Evolutionary conservation across 2,888 invertebrate species (phyloP).

Genomic region (Trypoxylon attenuatum): DNA sequence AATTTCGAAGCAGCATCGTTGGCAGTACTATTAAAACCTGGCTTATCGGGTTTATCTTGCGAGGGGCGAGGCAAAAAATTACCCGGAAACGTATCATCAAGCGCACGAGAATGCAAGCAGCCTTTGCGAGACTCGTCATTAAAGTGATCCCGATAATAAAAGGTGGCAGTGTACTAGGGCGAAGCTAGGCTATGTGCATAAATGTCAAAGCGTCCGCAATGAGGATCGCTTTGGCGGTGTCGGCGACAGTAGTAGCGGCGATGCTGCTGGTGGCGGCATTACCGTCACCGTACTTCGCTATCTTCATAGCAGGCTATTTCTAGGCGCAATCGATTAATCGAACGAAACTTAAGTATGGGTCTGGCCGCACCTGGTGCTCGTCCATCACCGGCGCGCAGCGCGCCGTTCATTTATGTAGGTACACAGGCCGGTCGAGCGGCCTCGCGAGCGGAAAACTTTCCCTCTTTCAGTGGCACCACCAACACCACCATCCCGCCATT

Average conservation of each 20-base stretch:
- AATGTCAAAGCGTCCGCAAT: too few species aligned
- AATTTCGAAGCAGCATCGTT: too few species aligned
- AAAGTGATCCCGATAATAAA: not conserved
- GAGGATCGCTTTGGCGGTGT: too few species aligned
- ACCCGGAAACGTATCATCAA: slow-evolving; percentile 6
- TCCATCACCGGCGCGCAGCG: slow-evolving; percentile 51
- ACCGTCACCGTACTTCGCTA: slow-evolving; percentile 43
- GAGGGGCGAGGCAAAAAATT: too few species aligned
- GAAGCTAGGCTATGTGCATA: not conserved
- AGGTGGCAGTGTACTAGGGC: slow-evolving; percentile 28
- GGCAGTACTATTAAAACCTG: too few species aligned
- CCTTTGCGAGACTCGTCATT: too few species aligned
- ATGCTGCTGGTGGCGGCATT: slow-evolving; percentile 21
- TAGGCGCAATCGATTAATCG: slow-evolving; percentile 61
- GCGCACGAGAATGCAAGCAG: too few species aligned
- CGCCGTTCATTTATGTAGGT: slow-evolving; percentile 52
- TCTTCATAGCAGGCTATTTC: slow-evolving; percentile 48
- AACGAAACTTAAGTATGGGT: slow-evolving; percentile 58
- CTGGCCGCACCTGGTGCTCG: slow-evolving; percentile 61
- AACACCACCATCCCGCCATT: too few species aligned
- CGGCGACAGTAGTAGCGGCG: not conserved
- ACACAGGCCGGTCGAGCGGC: slow-evolving; percentile 28
- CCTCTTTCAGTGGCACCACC: slow-evolving; percentile 42
- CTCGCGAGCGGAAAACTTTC: slow-evolving; percentile 52
- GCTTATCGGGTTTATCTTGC: too few species aligned